Conservation (phyloP, 2,797 vertebrate species). For the Xiphophorus birchmanni region DNA sequence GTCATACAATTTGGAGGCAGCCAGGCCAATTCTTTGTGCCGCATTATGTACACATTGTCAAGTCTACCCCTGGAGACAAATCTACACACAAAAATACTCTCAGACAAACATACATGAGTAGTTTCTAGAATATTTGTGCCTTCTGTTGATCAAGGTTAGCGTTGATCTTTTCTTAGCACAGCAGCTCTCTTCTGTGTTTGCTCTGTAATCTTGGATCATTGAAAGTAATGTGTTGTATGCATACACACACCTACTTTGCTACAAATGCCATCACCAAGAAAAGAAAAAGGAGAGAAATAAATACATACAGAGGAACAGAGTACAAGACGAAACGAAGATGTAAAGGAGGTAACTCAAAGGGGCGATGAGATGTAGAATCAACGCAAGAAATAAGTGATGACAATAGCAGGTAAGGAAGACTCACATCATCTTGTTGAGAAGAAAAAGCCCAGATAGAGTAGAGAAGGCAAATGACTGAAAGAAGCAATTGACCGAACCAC, state of each 20-base stretch:
- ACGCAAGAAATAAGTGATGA: slow-evolving; percentile 12
- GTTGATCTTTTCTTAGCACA: slow-evolving; percentile 51
- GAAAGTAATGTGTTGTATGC: slow-evolving; percentile 35
- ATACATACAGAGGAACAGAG: slow-evolving; percentile 11
- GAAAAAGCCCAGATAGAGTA: slow-evolving; percentile 25
- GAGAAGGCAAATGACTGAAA: slow-evolving; percentile 21
- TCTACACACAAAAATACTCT: slow-evolving; percentile 13
- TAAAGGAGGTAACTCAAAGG: slow-evolving; percentile 2
- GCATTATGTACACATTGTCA: slow-evolving; percentile 63
- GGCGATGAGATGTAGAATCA: slow-evolving; percentile 23
- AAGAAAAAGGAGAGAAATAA: slow-evolving; percentile 1
- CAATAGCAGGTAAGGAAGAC: slow-evolving; percentile 26
- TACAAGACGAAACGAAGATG: neutral
- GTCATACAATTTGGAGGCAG: slow-evolving; percentile 70
- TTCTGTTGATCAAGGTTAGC: slow-evolving; percentile 41
- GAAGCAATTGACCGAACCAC: slow-evolving; percentile 30
- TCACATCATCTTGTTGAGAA: slow-evolving; percentile 7
- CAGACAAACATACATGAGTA: slow-evolving; percentile 16
- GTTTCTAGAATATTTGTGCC: slow-evolving; percentile 31
- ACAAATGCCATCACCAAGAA: slow-evolving; percentile 56
- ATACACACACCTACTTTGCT: slow-evolving; percentile 64
- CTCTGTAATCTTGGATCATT: slow-evolving; percentile 39
- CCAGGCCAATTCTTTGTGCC: slow-evolving; percentile 58
- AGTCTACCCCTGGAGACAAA: slow-evolving; percentile 29
- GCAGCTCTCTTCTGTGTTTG: slow-evolving; percentile 34